These are phyloP conservation scores for Agriopis aurantiaria DNA, from an alignment of 2,888 invertebrate genomes.

Conservation along the genomic window DNA sequence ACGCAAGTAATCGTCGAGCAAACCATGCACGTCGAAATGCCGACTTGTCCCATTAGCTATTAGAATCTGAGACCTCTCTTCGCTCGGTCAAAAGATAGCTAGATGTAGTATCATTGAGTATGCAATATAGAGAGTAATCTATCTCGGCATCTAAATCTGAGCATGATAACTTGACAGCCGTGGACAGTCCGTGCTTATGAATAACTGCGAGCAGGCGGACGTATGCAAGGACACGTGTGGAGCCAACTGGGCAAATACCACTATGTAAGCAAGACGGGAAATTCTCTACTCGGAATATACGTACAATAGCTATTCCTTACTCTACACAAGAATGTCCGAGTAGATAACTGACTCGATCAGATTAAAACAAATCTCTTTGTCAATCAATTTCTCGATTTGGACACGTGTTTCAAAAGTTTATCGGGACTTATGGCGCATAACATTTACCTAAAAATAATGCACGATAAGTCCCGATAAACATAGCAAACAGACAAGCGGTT, in stretches of 20 bases:
- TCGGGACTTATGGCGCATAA: too few relatives aligned
- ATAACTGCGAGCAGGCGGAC: background rate
- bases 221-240: background rate
- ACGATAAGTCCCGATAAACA: too few relatives aligned
- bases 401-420: too few relatives aligned
- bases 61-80: too few relatives aligned
- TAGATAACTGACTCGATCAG: background rate
- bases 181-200: constrained; percentile 4
- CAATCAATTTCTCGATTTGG: too few relatives aligned
- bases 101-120: too few relatives aligned
- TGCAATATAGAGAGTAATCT: background rate
- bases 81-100: too few relatives aligned
- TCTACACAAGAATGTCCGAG: background rate
- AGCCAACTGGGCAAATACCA: background rate
- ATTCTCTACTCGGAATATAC: background rate
- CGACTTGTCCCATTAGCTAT: too few relatives aligned
- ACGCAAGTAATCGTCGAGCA: too few relatives aligned
- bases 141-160: background rate
- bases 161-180: background rate
- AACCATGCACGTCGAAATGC: too few relatives aligned
- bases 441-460: too few relatives aligned
- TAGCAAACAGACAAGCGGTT: too few relatives aligned
- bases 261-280: background rate
- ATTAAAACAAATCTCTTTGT: background rate
- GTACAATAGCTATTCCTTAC: background rate